Percentiles rank a stretch among this genome's conserved stretches.
These are phyloP conservation scores for Mactromeris polynyma DNA, from an alignment of 2,888 invertebrate genomes.

Conservation along the genomic window DNA sequence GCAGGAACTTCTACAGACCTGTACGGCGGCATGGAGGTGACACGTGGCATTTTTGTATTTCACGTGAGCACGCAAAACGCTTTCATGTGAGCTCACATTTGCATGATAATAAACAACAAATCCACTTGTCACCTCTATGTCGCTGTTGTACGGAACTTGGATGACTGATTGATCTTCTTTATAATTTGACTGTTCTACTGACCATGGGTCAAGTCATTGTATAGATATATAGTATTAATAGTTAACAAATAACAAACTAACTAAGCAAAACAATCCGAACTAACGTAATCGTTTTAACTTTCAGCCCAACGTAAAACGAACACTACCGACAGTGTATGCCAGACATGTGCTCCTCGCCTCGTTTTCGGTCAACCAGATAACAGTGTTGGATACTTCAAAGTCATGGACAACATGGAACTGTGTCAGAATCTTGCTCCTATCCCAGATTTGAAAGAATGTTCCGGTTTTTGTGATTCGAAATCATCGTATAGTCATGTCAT, in stretches of 20 bases:
- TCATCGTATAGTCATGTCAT: constrained; percentile 75
- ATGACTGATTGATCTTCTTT: too few relatives aligned
- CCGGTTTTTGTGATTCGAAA: constrained; percentile 79
- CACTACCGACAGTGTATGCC: constrained; percentile 62
- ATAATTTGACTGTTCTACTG: too few relatives aligned
- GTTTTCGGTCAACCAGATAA: constrained; percentile 74
- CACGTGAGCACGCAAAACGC: too few relatives aligned
- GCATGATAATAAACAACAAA: too few relatives aligned
- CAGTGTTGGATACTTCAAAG: constrained; percentile 77
- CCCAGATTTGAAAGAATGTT: constrained; percentile 77
- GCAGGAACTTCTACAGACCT: too few relatives aligned
- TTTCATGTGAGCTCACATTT: too few relatives aligned
- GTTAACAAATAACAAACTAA: not conserved
- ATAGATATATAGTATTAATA: too few relatives aligned
- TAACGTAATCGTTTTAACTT: not conserved
- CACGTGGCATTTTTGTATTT: too few relatives aligned
- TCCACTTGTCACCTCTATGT: too few relatives aligned
- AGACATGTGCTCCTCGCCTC: constrained; percentile 75
- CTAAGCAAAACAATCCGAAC: not conserved
- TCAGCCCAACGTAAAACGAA: constrained; percentile 24
- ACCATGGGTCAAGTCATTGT: too few relatives aligned
- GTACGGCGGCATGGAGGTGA: too few relatives aligned
- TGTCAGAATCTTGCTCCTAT: constrained; percentile 78
- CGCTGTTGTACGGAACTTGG: too few relatives aligned
- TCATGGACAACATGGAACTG: constrained; percentile 69